Evolutionary conservation across 2,888 invertebrate genomes (phyloP).

Genomic region (Resseliella maxima): DNA sequence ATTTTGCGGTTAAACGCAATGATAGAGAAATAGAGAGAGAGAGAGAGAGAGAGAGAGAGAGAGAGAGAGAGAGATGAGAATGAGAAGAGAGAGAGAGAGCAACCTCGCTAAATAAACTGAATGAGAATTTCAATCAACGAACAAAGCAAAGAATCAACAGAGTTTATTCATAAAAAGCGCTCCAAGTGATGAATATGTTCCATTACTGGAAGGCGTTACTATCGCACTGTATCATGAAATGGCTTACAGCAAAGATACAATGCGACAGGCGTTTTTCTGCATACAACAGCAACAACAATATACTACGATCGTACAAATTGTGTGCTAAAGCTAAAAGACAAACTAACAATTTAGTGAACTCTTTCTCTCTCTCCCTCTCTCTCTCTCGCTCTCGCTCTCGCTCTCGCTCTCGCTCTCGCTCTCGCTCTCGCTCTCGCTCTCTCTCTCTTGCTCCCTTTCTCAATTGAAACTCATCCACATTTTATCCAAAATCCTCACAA

Average conservation of each 20-base stretch:
- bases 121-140: constrained; percentile 38
- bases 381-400: not conserved
- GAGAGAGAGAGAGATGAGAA: too few species aligned
- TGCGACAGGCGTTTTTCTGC: not conserved
- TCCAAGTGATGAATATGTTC: constrained; percentile 18
- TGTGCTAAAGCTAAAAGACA: not conserved
- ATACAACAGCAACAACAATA: not conserved
- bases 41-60: too few species aligned
- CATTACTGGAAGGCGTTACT: constrained; percentile 37
- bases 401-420: too few species aligned
- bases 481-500: too few species aligned
- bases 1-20: not conserved
- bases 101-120: not conserved
- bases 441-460: too few species aligned
- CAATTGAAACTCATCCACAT: too few species aligned
- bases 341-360: constrained; percentile 30
- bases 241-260: not conserved
- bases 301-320: constrained; percentile 5
- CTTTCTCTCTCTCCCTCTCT: not conserved
- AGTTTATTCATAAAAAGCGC: not conserved
- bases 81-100: too few species aligned
- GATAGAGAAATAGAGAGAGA: too few species aligned
- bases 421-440: too few species aligned
- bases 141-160: constrained; percentile 31
- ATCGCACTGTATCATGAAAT: not conserved